These are phyloP conservation scores for Caranx ignobilis DNA, from an alignment of 2,113 vertebrate genomes.

Conservation along the genomic window DNA sequence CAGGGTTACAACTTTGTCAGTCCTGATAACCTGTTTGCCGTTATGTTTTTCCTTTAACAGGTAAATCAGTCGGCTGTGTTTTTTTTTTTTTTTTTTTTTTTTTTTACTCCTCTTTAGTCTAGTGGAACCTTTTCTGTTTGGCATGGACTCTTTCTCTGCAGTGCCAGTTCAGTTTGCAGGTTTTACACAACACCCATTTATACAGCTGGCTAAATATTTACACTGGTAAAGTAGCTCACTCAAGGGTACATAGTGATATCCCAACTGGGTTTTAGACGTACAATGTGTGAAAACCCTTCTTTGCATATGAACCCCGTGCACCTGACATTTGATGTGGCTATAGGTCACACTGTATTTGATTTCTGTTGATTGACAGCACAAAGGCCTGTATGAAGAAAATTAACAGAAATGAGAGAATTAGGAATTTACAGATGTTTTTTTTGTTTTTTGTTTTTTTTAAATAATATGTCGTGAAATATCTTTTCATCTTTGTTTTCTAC, in stretches of 20 bases:
- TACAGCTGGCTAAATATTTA: constrained; percentile 82
- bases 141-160: constrained; percentile 42
- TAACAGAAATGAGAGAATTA: background rate
- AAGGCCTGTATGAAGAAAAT: constrained; percentile 3
- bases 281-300: constrained; percentile 69
- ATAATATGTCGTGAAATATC: background rate
- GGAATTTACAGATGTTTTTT: background rate
- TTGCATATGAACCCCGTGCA: constrained; percentile 64
- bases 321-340: constrained; percentile 57
- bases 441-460: constrained; percentile 11
- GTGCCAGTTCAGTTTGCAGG: constrained; percentile 60
- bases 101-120: background rate
- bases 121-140: constrained; percentile 39
- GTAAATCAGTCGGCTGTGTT: constrained; percentile 16
- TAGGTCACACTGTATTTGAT: constrained; percentile 6
- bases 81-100: constrained; percentile 12
- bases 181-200: constrained; percentile 75
- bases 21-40: background rate
- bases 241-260: constrained; percentile 74
- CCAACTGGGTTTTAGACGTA: constrained; percentile 62
- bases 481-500: background rate
- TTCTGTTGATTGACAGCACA: constrained; percentile 20
- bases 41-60: background rate
- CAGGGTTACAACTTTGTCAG: background rate
- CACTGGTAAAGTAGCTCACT: constrained; percentile 74